Evolutionary conservation across 2,888 invertebrate genomes (phyloP).

Genomic region (Sabatieria punctata): DNA sequence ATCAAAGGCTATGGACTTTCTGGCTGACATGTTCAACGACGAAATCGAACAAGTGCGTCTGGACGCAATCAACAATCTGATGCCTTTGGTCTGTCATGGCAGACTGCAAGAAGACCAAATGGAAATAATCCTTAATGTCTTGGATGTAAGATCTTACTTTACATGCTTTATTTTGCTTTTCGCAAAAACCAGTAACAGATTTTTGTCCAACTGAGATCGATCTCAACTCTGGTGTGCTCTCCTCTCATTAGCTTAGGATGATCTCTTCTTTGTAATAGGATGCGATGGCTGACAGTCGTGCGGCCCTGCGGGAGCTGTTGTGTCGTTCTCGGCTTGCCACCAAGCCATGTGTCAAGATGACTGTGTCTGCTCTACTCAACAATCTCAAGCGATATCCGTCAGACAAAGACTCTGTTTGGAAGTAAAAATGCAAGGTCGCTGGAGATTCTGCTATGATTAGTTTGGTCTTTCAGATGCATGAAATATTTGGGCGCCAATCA

Average conservation of each 20-base stretch:
- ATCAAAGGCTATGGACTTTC: slow-evolving; percentile 65
- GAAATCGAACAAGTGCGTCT: slow-evolving; percentile 86
- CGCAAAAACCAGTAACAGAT: background rate
- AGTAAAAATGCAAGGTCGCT: slow-evolving; percentile 13
- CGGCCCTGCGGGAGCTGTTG: slow-evolving; percentile 76
- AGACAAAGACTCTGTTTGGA: slow-evolving; percentile 38
- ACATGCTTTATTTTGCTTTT: background rate
- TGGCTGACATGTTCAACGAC: slow-evolving; percentile 99
- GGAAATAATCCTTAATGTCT: slow-evolving; percentile 76
- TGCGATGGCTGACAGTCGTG: slow-evolving; percentile 76
- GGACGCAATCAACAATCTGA: slow-evolving; percentile 79
- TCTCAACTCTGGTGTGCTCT: background rate
- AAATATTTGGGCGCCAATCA: slow-evolving; percentile 73
- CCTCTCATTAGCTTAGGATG: background rate
- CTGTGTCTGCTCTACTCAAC: slow-evolving; percentile 71
- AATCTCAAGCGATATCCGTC: slow-evolving; percentile 85
- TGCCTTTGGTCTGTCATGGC: slow-evolving; percentile 70
- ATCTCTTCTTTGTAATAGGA: slow-evolving; percentile 44
- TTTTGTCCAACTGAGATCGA: background rate
- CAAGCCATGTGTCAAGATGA: slow-evolving; percentile 72
- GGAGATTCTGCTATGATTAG: background rate
- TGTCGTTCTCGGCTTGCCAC: slow-evolving; percentile 72
- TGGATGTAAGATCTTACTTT: slow-evolving; percentile 46
- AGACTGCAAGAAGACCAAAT: slow-evolving; percentile 81
- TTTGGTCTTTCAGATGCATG: slow-evolving; percentile 47